phyloP scores from a whole-genome alignment of 2,888 invertebrate species.

The Agrotis clavis region DNA sequence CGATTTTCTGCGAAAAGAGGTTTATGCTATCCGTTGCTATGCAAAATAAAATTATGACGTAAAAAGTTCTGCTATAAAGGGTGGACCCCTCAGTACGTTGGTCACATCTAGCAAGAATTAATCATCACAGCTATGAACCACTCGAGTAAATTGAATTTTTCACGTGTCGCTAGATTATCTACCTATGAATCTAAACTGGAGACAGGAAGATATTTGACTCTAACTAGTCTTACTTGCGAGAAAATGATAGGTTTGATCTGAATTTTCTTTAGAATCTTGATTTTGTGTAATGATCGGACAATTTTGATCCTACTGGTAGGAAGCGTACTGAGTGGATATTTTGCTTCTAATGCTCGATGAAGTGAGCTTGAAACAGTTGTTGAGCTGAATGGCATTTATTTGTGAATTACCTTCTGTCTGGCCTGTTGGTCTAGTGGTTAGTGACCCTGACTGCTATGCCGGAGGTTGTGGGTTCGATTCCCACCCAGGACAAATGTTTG shows the following conservation, averaged over 20 bases:
- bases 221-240: neutral
- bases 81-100: neutral
- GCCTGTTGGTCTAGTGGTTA: no score
- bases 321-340: no score
- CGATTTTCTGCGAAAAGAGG: no score
- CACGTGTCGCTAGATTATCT: constrained; percentile 65
- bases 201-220: constrained; percentile 18
- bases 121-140: constrained; percentile 18
- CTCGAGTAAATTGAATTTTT: constrained; percentile 74
- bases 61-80: no score
- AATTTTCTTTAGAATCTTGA: constrained; percentile 27
- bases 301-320: constrained; percentile 17
- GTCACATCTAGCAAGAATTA: constrained; percentile 46
- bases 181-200: constrained; percentile 31
- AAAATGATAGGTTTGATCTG: constrained; percentile 16
- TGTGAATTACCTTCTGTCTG: no score
- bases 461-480: no score
- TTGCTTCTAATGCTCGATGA: neutral
- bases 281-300: constrained; percentile 25
- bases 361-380: neutral
- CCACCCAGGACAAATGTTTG: no score
- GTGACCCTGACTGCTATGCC: no score
- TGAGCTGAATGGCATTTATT: no score
- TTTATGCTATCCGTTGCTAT: no score
- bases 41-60: no score